Evolutionary conservation across 2,113 vertebrate genomes (phyloP), one percentile per base, ranked within the genome.

Genomic region (Thymallus thymallus): DNA sequence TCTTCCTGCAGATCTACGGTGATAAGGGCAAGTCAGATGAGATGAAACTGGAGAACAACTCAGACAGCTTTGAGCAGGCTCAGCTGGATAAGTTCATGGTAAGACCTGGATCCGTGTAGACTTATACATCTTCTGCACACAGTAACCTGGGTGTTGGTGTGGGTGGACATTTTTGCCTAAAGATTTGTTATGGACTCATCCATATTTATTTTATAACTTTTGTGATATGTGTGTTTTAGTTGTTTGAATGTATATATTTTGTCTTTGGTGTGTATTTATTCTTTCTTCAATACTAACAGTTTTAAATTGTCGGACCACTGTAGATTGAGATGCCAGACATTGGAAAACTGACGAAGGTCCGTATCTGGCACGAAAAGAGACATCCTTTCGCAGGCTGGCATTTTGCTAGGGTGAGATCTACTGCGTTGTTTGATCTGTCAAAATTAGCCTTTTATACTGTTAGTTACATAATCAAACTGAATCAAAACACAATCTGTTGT

Each of bases 301-400:
- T 26, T 66, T 23, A 5, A 3, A 6, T 26, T 35, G 61, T 24
- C 3, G 22, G 61, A 26, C 61, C n/a, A n/a, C 56, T n/a, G 0
- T 78, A 99, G 97, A 89, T 98, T 0, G 96, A 98, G 80, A 93
- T 98, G 73, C 94, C 96, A 18, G 94, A 99, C 75, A 90, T 98
- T 0, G 97, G 97, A 22, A 92, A 75, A 6, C 89, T 96, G 74
- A 92, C 89, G 58, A 99, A 99, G 87, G 73, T 98, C 65, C 93
- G 97, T 68, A 95, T 95, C 79, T 98, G 98, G 97, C 97, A 99
- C 0, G 94, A 99, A 82, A 98, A 95, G 79, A 93, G 94, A 84
- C 88, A 88, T 77, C 96, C 97, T 1, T 98, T 98, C 80, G 88
- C 96, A 74, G 98, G 98, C 14, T 98, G 98, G 98, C 98, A 99